phyloP scores from a whole-genome alignment of 2,113 vertebrate species.

The Chascanopsetta lugubris region DNA sequence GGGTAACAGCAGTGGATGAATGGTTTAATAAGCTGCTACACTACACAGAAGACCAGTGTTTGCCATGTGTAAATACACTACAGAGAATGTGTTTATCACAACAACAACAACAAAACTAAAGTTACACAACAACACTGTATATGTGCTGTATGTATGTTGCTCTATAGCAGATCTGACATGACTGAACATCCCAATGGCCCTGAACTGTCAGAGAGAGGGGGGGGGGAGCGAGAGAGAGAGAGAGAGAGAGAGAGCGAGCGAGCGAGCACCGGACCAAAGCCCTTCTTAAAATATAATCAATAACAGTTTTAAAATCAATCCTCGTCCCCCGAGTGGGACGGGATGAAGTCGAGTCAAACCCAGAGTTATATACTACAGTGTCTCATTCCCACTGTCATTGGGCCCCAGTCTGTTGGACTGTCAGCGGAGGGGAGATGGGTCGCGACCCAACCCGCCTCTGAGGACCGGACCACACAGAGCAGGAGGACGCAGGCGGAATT shows the following conservation, averaged over 20 bases:
- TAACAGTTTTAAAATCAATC: slow-evolving; percentile 51
- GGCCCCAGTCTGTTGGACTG: too few species aligned
- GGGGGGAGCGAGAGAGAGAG: too few species aligned
- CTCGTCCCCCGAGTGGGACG: slow-evolving; percentile 20
- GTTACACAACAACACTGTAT: not conserved
- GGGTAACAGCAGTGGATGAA: slow-evolving; percentile 24
- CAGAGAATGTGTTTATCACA: not conserved
- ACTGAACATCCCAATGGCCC: not conserved
- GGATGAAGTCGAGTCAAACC: slow-evolving; percentile 30
- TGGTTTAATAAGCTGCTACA: slow-evolving; percentile 66
- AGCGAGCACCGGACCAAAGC: slow-evolving; percentile 35
- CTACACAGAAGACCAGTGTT: slow-evolving; percentile 23
- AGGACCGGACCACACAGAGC: too few species aligned
- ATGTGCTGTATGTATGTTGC: too few species aligned
- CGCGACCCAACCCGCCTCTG: too few species aligned
- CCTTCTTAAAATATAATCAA: slow-evolving; percentile 45
- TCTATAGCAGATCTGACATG: not conserved
- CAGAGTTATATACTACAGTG: slow-evolving; percentile 17
- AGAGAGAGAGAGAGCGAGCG: too few species aligned
- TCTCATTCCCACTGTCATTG: slow-evolving; percentile 1
- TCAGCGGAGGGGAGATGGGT: too few species aligned
- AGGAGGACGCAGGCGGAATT: too few species aligned
- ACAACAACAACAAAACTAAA: too few species aligned
- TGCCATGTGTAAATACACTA: not conserved
- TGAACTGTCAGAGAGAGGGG: too few species aligned